A percentile compares a stretch with the other conserved stretches of the same genome.
phyloP scores from a whole-genome alignment of 2,113 vertebrate species.

The Cebidichthys violaceus region DNA sequence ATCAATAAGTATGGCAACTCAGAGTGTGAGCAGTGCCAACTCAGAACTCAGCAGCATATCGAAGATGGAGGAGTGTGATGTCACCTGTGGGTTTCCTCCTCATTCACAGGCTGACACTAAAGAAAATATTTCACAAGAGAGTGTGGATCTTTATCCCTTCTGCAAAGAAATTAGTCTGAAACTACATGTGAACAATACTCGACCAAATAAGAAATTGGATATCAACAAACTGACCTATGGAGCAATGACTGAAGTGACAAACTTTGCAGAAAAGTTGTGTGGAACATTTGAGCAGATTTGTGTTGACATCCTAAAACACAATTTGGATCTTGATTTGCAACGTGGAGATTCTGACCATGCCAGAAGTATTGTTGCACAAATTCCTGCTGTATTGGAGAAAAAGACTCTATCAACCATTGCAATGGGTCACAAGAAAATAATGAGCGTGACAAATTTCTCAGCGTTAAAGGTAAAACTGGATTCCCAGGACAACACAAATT shows the following conservation, averaged over 20 bases:
- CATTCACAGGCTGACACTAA: neutral
- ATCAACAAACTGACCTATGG: conserved; percentile 35
- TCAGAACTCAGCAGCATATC: neutral
- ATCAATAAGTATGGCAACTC: neutral
- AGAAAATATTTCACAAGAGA: neutral
- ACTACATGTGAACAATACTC: neutral
- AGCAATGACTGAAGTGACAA: conserved; percentile 48
- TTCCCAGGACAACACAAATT: too few relatives aligned
- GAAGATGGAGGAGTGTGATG: neutral
- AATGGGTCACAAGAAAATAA: too few relatives aligned
- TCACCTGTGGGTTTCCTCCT: neutral
- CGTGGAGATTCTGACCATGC: too few relatives aligned
- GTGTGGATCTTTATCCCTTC: conserved; percentile 8
- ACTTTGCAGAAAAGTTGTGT: conserved; percentile 49
- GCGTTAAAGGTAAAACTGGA: too few relatives aligned
- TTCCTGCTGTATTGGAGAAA: too few relatives aligned
- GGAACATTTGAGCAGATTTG: too few relatives aligned
- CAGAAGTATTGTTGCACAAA: too few relatives aligned
- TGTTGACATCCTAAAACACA: too few relatives aligned
- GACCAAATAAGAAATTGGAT: conserved; percentile 18
- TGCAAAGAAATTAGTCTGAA: conserved; percentile 49
- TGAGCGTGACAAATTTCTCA: too few relatives aligned
- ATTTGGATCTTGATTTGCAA: too few relatives aligned
- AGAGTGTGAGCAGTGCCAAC: neutral
- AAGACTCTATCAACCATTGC: too few relatives aligned